These are phyloP conservation scores for Proales similis DNA, from an alignment of 1,140 invertebrate species.

Conservation along the genomic window DNA sequence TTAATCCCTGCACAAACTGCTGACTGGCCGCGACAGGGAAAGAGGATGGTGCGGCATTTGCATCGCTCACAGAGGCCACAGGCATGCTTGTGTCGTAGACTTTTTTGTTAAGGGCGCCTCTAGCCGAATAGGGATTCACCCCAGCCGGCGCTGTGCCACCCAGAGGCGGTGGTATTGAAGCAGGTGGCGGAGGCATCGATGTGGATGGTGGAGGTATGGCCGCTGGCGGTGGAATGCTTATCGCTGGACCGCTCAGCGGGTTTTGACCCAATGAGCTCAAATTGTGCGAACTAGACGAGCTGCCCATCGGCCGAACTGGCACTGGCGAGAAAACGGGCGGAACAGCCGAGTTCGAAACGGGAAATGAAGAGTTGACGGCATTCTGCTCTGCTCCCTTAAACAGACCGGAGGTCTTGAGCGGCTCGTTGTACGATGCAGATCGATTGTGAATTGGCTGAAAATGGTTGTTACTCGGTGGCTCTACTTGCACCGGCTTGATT, in stretches of 20 bases:
- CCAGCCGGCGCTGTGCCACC: background rate
- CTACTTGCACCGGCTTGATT: slow-evolving; percentile 4
- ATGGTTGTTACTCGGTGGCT: slow-evolving; percentile 9
- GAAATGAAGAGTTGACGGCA: background rate
- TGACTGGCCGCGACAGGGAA: too few species aligned
- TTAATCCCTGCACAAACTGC: too few species aligned
- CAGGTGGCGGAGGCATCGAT: background rate
- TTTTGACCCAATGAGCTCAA: background rate
- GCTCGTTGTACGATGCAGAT: background rate
- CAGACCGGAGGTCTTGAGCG: background rate
- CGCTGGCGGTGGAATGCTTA: slow-evolving; percentile 8
- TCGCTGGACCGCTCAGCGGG: background rate
- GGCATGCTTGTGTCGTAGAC: slow-evolving; percentile 24
- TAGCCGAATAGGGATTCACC: slow-evolving; percentile 25
- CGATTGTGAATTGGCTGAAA: slow-evolving; percentile 34
- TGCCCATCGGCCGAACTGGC: background rate
- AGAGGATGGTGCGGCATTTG: too few species aligned
- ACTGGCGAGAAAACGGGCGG: background rate
- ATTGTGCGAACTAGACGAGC: background rate
- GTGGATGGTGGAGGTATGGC: background rate
- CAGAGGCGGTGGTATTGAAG: background rate
- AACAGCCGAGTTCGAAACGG: too few species aligned
- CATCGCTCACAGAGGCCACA: slow-evolving; percentile 1
- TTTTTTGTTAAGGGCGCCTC: slow-evolving; percentile 31
- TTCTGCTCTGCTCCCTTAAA: background rate